phyloP scores from a whole-genome alignment of 1,140 invertebrate genomes.

The Goniozus legneri region DNA sequence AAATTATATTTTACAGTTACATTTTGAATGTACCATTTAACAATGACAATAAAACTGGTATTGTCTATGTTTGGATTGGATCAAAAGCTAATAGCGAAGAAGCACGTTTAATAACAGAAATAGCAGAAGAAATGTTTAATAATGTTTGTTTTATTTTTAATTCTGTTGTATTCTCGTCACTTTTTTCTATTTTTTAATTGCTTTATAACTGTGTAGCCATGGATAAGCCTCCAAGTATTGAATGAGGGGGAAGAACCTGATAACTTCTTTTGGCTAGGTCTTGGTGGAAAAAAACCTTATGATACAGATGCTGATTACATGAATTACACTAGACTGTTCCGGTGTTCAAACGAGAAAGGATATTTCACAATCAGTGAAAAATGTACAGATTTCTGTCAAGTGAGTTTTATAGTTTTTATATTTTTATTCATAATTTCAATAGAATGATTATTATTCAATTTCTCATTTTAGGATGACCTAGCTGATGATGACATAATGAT shows the following conservation, averaged over 20 bases:
- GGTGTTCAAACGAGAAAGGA: slow-evolving; percentile 99
- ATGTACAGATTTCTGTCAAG: slow-evolving; percentile 99
- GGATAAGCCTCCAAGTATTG: slow-evolving; percentile 82
- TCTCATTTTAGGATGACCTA: slow-evolving; percentile 80
- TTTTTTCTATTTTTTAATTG: background rate
- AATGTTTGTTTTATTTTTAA: slow-evolving; percentile 53
- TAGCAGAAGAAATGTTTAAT: slow-evolving; percentile 92
- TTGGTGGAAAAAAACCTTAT: slow-evolving; percentile 91
- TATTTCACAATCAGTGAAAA: slow-evolving; percentile 99
- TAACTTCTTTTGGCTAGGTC: slow-evolving; percentile 97
- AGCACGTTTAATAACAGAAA: slow-evolving; percentile 84
- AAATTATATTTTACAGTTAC: slow-evolving; percentile 65
- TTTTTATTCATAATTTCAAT: background rate
- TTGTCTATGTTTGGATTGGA: slow-evolving; percentile 98
- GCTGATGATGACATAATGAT: slow-evolving; percentile 99
- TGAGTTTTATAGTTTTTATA: slow-evolving; percentile 41
- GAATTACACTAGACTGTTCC: slow-evolving; percentile 90
- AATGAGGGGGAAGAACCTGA: slow-evolving; percentile 98
- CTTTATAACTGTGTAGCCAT: slow-evolving; percentile 55
- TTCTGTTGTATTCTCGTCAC: background rate
- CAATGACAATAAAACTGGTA: slow-evolving; percentile 83
- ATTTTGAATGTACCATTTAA: slow-evolving; percentile 96
- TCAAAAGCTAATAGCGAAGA: slow-evolving; percentile 85
- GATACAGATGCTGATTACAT: slow-evolving; percentile 91
- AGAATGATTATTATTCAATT: slow-evolving; percentile 9